phyloP scores from a whole-genome alignment of 2,888 invertebrate species.

The Callyntrura guangdongensis region DNA sequence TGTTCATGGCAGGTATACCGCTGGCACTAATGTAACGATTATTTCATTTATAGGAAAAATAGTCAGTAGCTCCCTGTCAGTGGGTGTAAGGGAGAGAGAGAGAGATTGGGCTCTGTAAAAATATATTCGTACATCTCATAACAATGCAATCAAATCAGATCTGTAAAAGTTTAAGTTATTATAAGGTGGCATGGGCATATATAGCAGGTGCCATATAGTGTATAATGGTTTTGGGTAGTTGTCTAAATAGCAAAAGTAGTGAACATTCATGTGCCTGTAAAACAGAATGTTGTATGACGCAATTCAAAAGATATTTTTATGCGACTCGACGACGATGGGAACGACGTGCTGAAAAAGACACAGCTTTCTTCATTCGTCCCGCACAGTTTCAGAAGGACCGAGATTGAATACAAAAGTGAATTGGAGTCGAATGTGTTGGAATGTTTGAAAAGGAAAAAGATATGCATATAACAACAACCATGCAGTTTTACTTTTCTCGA shows the following conservation, averaged over 20 bases:
- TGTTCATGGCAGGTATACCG: not conserved
- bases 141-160: conserved; percentile 62
- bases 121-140: conserved; percentile 13
- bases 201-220: not conserved
- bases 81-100: not conserved
- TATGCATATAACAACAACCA: conserved; percentile 12
- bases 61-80: not conserved
- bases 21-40: conserved; percentile 49
- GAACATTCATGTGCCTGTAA: conserved; percentile 62
- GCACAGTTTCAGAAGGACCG: not conserved
- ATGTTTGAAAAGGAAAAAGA: conserved; percentile 40
- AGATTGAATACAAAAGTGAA: conserved; percentile 57
- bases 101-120: not conserved
- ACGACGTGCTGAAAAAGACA: conserved; percentile 56
- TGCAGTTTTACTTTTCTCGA: conserved; percentile 21
- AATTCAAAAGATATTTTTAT: conserved; percentile 70
- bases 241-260: not conserved
- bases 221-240: not conserved
- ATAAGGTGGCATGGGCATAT: conserved; percentile 24
- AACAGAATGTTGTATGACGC: conserved; percentile 72
- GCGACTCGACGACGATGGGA: conserved; percentile 56
- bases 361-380: conserved; percentile 24
- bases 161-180: conserved; percentile 55
- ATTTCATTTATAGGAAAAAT: conserved; percentile 31
- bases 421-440: conserved; percentile 16